phyloP scores from a whole-genome alignment of 2,797 vertebrate species.

The Lagocephalus sceleratus region DNA sequence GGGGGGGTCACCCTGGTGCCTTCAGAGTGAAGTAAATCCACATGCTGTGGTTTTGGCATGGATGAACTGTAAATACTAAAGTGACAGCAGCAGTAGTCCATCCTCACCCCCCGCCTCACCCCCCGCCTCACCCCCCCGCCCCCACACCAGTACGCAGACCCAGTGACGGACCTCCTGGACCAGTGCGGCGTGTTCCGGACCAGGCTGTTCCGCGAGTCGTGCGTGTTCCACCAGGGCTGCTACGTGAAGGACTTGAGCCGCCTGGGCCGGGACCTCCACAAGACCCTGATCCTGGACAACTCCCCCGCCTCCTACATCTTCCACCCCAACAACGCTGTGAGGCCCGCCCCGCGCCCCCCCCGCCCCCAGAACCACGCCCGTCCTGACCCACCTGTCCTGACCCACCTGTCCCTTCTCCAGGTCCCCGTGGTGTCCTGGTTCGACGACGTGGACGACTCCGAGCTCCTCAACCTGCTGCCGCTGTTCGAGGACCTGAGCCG shows the following conservation, averaged over 20 bases:
- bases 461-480: constrained; percentile 89
- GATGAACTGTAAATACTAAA: too few species aligned
- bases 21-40: not conserved
- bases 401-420: constrained; percentile 53
- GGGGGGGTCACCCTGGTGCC: too few species aligned
- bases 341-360: too few species aligned
- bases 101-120: constrained; percentile 13
- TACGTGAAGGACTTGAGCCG: constrained; percentile 92
- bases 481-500: constrained; percentile 90
- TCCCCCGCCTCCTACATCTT: constrained; percentile 93
- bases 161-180: constrained; percentile 88
- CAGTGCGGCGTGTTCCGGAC: constrained; percentile 82
- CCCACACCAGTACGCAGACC: constrained; percentile 84
- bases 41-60: too few species aligned
- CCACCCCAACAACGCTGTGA: constrained; percentile 90
- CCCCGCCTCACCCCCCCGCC: constrained; percentile 11
- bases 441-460: constrained; percentile 87
- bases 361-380: too few species aligned
- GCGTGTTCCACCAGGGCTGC: constrained; percentile 93
- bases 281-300: constrained; percentile 90
- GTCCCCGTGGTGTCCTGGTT: constrained; percentile 93
- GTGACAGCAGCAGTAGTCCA: constrained; percentile 12
- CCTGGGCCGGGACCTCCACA: constrained; percentile 85
- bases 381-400: not conserved
- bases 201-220: constrained; percentile 88